Evolutionary conservation across 1,140 invertebrate genomes (phyloP), one percentile per base, ranked within the genome.

Genomic region (Orius insidiosus): DNA sequence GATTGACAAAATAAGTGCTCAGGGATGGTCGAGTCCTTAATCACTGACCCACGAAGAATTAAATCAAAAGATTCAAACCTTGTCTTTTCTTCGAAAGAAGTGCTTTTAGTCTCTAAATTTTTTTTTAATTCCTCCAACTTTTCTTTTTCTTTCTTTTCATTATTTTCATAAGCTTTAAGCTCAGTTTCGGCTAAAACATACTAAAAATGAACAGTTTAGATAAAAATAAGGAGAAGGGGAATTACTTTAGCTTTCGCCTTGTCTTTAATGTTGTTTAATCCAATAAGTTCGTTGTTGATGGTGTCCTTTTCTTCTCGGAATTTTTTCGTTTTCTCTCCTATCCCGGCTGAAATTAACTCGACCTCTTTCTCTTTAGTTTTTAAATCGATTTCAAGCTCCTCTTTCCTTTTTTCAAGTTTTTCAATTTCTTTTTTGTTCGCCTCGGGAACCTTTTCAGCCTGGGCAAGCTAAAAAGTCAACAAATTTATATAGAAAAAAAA

Each of bases 121-220:
- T 55, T 52, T 34, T 64, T 59, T 4, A 76, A 57, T 11, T 60
- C 50, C 6, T 58, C 46, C 8, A 74, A 45, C 46, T 70, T 62
- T 19, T 58, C 67, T 45, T 72, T 72, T 59, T 90, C 86, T 1
- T 68, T 76, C 34, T 75, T 67, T 58, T 92, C 83, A 30, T 71
- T 77, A 38, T 78, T 83, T 18, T 77, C 65, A 47, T 82, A 85
- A 14, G 93, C 68, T 57, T 90, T 79, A 3, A 93, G 60, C 58
- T 92, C 78, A 0, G 79, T 81, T 56, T 90, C 75, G 0, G 80
- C 76, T 11, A 94, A 62, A 53, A 81, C 75, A 46, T 75, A 74
- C 56, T 76, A n/a, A n/a, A 63, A 63, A 52, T 47, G 54, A 36
- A 33, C n/a, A n/a, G n/a, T 19, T 15, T 24, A n/a, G 15, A n/a